Evolutionary conservation across 2,888 invertebrate genomes (phyloP), one percentile per base, ranked within the genome.

Genomic region (Apomyelois bistriatella): DNA sequence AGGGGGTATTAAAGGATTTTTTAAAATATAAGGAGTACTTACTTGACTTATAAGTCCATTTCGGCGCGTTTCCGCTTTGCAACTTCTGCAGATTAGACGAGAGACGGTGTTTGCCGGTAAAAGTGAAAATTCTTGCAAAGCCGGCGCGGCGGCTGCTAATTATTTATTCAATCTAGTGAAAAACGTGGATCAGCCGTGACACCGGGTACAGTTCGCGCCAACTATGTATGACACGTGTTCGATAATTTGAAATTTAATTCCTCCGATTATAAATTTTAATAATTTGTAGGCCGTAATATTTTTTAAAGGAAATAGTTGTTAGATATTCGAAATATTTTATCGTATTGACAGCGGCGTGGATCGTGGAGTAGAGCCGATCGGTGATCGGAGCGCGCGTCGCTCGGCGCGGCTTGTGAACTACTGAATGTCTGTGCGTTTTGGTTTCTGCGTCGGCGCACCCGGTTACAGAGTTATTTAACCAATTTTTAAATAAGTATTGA

Each of bases 141-240:
- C 70, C 62, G 60, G 70, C 74, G 10, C 22, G 32, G 9, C 69
- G 74, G 66, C 70, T 68, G 73, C 72, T 72, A 79, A 77, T 79
- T 80, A 84, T 82, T 78, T 79, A 82, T 81, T 82, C 83, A 85
- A 80, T 81, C 65, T 69, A 73, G 79, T 77, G 85, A 86, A 86
- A 85, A 87, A 87, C 84, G 82, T 80, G 77, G 75, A 80, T 74
- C 70, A 64, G 74, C 58, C 76, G 77, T 16, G 32, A 75, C 76
- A 83, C 77, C 69, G 74, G 72, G 68, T 68, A 74, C 72, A 68
- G 71, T 82, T 82, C 82, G 83, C 81, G 83, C 78, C 77, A 82
- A 85, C 75, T 82, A 79, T 78, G 77, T 79, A 74, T 76, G 80
- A 82, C 86, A 86, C 86, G 87, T 85, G 86, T 82, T 79, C 70